phyloP scores from a whole-genome alignment of 2,113 vertebrate genomes.

The Illadopsis cleaveri region DNA sequence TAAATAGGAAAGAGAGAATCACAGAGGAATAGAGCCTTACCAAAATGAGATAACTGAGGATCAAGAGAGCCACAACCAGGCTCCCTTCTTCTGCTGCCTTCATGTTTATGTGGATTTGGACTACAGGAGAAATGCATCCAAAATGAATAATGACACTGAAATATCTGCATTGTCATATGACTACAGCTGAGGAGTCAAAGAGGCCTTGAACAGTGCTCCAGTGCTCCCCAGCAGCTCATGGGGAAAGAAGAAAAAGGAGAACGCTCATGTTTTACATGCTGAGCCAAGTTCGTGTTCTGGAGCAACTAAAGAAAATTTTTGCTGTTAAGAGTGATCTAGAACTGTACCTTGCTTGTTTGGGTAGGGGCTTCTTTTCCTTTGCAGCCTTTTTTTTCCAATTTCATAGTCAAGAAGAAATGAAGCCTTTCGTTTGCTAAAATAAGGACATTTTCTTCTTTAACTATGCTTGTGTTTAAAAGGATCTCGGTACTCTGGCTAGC shows the following conservation, averaged over 20 bases:
- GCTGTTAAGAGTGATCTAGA: background rate
- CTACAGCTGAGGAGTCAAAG: background rate
- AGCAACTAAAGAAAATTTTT: background rate
- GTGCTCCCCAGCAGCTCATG: background rate
- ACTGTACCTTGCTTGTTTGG: background rate
- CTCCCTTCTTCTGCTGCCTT: background rate
- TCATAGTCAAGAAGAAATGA: background rate
- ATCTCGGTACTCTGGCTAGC: background rate
- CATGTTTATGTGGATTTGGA: background rate
- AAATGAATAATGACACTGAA: background rate
- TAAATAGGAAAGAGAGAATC: background rate
- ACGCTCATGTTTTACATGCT: background rate
- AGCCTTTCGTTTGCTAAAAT: background rate
- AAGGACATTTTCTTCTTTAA: background rate
- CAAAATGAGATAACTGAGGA: background rate
- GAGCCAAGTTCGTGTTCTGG: background rate
- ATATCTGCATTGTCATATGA: background rate
- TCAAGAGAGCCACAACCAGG: background rate
- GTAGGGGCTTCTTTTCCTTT: background rate
- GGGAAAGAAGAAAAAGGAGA: background rate
- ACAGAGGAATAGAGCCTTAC: background rate
- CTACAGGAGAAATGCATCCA: background rate
- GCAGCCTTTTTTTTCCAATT: background rate
- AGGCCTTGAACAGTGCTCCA: background rate
- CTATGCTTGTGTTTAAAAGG: background rate